Evolutionary conservation across 2,113 vertebrate species (phyloP).

Genomic region (Coptodon bakossiorum): DNA sequence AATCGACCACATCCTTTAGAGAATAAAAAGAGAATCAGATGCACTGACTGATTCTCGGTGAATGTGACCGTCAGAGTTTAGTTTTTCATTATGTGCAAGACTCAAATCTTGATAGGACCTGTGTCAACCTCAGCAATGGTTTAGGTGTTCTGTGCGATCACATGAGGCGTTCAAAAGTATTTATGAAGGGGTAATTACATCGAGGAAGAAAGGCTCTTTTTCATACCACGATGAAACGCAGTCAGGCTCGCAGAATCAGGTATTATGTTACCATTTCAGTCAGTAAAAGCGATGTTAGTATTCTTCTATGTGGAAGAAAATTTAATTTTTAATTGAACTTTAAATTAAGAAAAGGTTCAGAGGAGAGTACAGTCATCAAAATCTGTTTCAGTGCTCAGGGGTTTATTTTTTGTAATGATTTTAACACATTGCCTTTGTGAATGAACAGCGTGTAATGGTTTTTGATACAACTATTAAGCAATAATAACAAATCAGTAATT

Average conservation of each 20-base stretch:
- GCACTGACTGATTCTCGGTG: not conserved
- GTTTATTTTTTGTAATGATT: not conserved
- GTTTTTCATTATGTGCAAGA: not conserved
- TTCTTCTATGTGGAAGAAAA: not conserved
- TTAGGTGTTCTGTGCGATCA: not conserved
- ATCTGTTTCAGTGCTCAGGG: not conserved
- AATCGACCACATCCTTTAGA: conserved; percentile 35
- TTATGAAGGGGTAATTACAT: not conserved
- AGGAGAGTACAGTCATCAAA: not conserved
- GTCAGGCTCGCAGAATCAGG: not conserved
- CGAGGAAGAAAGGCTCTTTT: not conserved
- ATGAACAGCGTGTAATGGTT: not conserved
- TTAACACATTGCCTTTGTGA: not conserved
- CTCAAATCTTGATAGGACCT: not conserved
- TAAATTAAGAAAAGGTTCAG: not conserved
- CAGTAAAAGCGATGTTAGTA: not conserved
- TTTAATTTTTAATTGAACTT: not conserved
- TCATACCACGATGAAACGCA: not conserved
- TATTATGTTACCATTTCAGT: not conserved
- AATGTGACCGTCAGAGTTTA: not conserved
- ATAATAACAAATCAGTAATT: not conserved
- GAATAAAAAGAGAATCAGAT: not conserved
- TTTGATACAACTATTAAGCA: not conserved
- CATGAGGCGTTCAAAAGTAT: not conserved
- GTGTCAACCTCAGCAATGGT: not conserved